Conservation (phyloP, 1,140 invertebrate genomes). For the roundworm (Caenorhabditis elegans) region DNA sequence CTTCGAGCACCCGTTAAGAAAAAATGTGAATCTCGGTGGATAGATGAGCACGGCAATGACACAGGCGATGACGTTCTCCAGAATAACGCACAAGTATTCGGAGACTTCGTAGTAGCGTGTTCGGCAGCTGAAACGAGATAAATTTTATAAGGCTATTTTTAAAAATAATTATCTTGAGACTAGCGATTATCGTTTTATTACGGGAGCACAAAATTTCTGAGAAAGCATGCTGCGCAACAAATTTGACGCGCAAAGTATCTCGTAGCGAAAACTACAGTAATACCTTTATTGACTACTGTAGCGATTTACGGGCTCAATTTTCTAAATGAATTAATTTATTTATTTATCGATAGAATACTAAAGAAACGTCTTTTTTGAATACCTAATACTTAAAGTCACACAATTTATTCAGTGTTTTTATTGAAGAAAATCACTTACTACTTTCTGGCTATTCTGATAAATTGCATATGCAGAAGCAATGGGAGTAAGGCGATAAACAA, state of each 20-base stretch:
- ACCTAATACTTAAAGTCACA: no score
- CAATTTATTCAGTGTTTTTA: no score
- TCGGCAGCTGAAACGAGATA: not conserved
- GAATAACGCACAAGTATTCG: not conserved
- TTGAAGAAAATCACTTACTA: not conserved
- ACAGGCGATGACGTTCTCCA: slow-evolving; percentile 14
- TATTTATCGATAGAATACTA: no score
- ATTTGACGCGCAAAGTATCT: no score
- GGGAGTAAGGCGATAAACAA: slow-evolving; percentile 27
- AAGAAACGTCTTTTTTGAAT: no score
- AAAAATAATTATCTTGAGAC: not conserved
- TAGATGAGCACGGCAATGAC: not conserved
- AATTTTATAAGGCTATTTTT: not conserved
- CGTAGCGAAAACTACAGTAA: no score
- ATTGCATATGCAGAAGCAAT: slow-evolving; percentile 18
- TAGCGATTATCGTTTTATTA: no score
- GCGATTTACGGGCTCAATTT: no score
- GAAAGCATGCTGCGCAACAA: no score
- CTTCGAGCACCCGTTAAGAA: slow-evolving; percentile 1
- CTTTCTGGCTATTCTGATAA: not conserved
- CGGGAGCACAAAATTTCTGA: no score
- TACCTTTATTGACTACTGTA: no score
- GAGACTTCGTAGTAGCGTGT: slow-evolving; percentile 4
- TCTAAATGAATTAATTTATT: no score
- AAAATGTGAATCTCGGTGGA: not conserved